A percentile compares a stretch with the other conserved stretches of the same genome.
These are phyloP conservation scores for Pogonognathellus flavescens DNA, from an alignment of 1,140 invertebrate species.

Conservation along the genomic window DNA sequence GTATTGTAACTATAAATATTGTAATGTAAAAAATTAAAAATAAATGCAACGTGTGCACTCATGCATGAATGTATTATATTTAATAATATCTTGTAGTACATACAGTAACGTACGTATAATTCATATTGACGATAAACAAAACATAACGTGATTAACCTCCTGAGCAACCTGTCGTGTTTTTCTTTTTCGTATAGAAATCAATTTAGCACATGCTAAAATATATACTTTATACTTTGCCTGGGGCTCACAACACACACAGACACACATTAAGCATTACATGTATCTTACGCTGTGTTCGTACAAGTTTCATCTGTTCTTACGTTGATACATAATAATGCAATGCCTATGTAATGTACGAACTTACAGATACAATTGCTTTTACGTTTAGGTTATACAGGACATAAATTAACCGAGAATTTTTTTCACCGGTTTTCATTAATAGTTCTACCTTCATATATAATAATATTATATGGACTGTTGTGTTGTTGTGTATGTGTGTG, in stretches of 20 bases:
- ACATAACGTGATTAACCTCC: slow-evolving; percentile 1
- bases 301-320: slow-evolving; percentile 15
- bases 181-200: slow-evolving; percentile 28
- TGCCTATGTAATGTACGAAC: not conserved
- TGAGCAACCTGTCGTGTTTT: slow-evolving; percentile 41
- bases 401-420: slow-evolving; percentile 38
- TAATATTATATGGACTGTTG: not conserved
- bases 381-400: not conserved
- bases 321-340: slow-evolving; percentile 6
- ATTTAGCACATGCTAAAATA: slow-evolving; percentile 55
- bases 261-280: slow-evolving; percentile 20
- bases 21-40: too few relatives aligned
- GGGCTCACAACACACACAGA: slow-evolving; percentile 4
- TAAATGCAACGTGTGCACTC: not conserved
- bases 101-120: not conserved
- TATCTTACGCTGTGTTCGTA: slow-evolving; percentile 1
- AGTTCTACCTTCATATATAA: not conserved
- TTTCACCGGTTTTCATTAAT: slow-evolving; percentile 49
- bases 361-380: not conserved
- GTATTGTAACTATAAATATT: too few relatives aligned
- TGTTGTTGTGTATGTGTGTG: not conserved
- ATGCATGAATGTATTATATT: not conserved
- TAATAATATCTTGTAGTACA: not conserved
- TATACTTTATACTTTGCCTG: slow-evolving; percentile 5
- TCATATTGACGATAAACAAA: not conserved